Conservation (phyloP, 2,797 vertebrate species). For the Pipistrellus nathusii region DNA sequence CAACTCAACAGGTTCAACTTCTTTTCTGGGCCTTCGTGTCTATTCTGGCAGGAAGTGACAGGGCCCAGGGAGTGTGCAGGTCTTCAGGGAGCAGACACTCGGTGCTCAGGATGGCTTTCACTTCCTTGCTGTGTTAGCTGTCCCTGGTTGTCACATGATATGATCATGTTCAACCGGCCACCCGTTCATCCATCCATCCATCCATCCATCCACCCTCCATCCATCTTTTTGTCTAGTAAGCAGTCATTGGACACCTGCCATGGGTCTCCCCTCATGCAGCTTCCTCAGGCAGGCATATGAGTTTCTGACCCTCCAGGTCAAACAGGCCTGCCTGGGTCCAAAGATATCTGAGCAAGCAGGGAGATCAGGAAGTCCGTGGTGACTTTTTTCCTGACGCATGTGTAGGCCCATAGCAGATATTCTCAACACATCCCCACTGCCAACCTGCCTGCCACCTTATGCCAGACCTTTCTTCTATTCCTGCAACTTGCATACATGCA, state of each 20-base stretch:
- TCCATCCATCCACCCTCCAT: neutral
- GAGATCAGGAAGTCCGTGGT: neutral
- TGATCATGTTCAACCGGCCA: neutral
- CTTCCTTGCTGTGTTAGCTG: neutral
- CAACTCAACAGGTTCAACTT: constrained; percentile 73
- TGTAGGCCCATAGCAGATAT: neutral
- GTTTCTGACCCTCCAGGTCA: neutral
- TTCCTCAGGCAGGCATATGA: neutral
- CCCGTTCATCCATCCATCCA: neutral
- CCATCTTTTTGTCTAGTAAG: neutral
- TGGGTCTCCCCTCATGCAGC: neutral
- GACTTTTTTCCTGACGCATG: neutral
- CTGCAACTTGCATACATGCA: neutral
- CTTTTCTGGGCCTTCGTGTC: constrained; percentile 58
- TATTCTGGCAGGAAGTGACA: constrained; percentile 61
- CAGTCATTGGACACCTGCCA: neutral
- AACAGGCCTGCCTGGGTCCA: neutral
- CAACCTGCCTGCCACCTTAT: neutral
- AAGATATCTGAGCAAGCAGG: neutral
- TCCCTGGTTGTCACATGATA: neutral
- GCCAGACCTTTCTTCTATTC: neutral
- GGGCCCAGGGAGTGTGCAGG: neutral
- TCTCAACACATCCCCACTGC: neutral
- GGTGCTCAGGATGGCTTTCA: neutral
- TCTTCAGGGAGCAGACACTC: neutral